Evolutionary conservation across 1,140 invertebrate species (phyloP).

Genomic region (Euwallacea fornicatus): DNA sequence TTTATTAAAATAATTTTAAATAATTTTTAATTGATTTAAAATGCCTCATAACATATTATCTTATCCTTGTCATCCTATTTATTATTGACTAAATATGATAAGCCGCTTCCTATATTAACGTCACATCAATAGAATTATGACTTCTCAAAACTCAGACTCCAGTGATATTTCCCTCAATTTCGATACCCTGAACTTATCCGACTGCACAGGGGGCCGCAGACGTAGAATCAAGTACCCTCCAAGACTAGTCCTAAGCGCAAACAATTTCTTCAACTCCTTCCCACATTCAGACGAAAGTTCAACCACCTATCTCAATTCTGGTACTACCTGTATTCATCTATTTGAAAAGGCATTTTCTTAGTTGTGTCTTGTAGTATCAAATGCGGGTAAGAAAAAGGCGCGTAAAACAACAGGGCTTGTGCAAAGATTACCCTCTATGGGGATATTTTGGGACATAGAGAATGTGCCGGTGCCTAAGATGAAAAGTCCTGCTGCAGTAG

Average conservation of each 20-base stretch:
- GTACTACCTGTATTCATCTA: neutral
- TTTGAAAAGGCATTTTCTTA: neutral
- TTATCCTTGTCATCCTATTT: no score
- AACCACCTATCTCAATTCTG: slow-evolving; percentile 27
- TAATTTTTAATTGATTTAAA: no score
- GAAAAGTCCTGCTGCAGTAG: slow-evolving; percentile 77
- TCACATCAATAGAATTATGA: no score
- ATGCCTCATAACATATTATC: no score
- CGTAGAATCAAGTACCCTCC: slow-evolving; percentile 43
- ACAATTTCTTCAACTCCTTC: slow-evolving; percentile 41
- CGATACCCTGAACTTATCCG: slow-evolving; percentile 34
- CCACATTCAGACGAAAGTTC: slow-evolving; percentile 44
- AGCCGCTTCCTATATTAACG: no score
- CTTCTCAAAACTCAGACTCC: slow-evolving; percentile 2
- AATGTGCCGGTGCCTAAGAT: slow-evolving; percentile 83
- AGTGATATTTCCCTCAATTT: slow-evolving; percentile 16
- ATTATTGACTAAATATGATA: no score
- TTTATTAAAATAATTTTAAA: no score
- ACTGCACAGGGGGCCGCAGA: slow-evolving; percentile 31
- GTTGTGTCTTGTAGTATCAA: neutral
- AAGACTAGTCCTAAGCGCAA: slow-evolving; percentile 43
- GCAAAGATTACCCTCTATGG: slow-evolving; percentile 69
- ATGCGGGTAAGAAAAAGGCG: neutral
- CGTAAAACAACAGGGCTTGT: slow-evolving; percentile 27
- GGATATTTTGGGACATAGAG: slow-evolving; percentile 94